These are phyloP conservation scores for Garrulus glandarius DNA, from an alignment of 2,797 vertebrate genomes.

Conservation along the genomic window DNA sequence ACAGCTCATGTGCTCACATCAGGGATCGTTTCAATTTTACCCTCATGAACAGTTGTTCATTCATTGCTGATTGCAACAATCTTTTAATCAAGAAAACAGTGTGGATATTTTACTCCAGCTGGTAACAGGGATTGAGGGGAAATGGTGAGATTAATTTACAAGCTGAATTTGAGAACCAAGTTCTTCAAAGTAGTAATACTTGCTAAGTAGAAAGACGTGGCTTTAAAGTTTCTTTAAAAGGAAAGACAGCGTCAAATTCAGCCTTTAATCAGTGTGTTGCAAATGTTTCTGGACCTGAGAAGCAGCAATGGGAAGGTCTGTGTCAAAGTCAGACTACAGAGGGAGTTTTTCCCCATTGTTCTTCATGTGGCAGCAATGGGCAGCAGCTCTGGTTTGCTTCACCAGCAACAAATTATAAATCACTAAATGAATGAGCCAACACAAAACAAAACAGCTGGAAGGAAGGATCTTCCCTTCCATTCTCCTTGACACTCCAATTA, in stretches of 20 bases:
- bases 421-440: not conserved
- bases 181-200: not conserved
- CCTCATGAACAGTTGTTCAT: conserved; percentile 25
- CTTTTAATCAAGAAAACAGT: conserved; percentile 64
- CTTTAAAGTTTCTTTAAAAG: not conserved
- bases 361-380: not conserved
- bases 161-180: not conserved
- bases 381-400: conserved; percentile 4
- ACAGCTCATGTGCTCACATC: conserved; percentile 32
- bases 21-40: conserved; percentile 22
- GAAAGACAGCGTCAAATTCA: not conserved
- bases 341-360: not conserved
- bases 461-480: not conserved
- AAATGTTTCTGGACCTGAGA: not conserved
- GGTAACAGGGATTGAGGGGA: not conserved
- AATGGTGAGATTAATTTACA: not conserved
- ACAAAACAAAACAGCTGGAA: conserved; percentile 18
- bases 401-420: conserved; percentile 18
- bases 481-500: not conserved
- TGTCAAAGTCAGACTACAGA: not conserved
- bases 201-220: not conserved
- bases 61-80: conserved; percentile 51
- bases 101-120: conserved; percentile 27
- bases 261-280: not conserved
- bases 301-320: not conserved